phyloP scores from a whole-genome alignment of 2,113 vertebrate genomes.

The Vulpes ferrilata region DNA sequence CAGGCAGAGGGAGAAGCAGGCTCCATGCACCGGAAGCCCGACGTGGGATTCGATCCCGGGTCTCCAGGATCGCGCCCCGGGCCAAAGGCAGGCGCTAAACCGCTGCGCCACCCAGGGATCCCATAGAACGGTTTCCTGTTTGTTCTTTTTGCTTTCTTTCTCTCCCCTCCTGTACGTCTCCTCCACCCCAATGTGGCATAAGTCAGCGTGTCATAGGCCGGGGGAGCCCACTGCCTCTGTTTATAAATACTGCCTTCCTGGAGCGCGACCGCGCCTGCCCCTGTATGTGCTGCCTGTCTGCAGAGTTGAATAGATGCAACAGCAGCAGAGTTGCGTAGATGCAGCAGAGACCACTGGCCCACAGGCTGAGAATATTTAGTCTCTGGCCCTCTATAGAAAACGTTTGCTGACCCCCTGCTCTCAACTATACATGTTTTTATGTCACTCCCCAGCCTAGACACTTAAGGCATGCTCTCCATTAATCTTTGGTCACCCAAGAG shows the following conservation, averaged over 20 bases:
- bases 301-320: neutral
- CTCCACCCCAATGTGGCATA: neutral
- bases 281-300: neutral
- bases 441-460: neutral
- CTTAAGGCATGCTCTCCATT: neutral
- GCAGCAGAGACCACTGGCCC: neutral
- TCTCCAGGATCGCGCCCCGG: too few relatives aligned
- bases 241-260: neutral
- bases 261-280: fast-evolving
- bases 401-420: neutral
- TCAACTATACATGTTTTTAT: neutral
- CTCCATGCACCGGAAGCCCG: too few relatives aligned
- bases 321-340: neutral
- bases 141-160: neutral
- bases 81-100: too few relatives aligned
- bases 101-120: too few relatives aligned
- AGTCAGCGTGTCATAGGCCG: neutral
- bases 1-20: too few relatives aligned
- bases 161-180: neutral
- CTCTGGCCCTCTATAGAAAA: neutral
- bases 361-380: neutral
- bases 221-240: neutral
- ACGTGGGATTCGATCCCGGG: too few relatives aligned
- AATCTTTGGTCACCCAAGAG: neutral
- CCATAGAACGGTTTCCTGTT: neutral